Conservation (phyloP, 2,113 vertebrate genomes). For the Leucosticte australis region DNA sequence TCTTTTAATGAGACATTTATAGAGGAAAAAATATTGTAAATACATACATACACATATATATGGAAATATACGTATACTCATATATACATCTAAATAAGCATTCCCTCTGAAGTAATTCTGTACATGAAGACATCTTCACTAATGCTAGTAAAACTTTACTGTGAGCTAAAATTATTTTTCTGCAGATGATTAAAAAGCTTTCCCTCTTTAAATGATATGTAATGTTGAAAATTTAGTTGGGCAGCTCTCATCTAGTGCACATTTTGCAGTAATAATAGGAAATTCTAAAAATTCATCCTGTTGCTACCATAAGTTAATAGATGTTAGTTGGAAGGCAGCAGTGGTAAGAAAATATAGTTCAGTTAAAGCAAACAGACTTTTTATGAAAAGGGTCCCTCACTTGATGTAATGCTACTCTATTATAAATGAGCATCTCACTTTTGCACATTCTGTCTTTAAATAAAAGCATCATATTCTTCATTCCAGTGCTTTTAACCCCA, state of each 20-base stretch:
- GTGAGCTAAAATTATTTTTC: background rate
- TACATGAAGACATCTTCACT: background rate
- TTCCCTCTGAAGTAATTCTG: background rate
- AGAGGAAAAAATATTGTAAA: background rate
- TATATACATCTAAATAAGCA: background rate
- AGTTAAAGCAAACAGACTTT: background rate
- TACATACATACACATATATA: background rate
- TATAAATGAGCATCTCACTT: background rate
- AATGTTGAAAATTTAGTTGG: background rate
- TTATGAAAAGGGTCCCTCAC: background rate
- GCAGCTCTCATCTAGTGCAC: background rate
- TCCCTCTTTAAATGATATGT: background rate
- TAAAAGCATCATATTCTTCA: background rate
- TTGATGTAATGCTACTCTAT: background rate
- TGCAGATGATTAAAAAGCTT: background rate
- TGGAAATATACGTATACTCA: background rate
- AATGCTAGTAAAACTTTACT: background rate
- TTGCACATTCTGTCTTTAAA: background rate
- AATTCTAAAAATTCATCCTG: background rate
- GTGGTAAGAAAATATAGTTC: background rate
- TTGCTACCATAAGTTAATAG: background rate
- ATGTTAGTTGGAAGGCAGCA: background rate
- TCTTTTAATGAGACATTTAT: background rate
- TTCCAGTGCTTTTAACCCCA: background rate
- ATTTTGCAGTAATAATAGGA: background rate